A percentile compares a stretch with the other conserved stretches of the same genome.
These are phyloP conservation scores for Ferdinandea cuprea DNA, from an alignment of 2,888 invertebrate genomes.

Conservation along the genomic window DNA sequence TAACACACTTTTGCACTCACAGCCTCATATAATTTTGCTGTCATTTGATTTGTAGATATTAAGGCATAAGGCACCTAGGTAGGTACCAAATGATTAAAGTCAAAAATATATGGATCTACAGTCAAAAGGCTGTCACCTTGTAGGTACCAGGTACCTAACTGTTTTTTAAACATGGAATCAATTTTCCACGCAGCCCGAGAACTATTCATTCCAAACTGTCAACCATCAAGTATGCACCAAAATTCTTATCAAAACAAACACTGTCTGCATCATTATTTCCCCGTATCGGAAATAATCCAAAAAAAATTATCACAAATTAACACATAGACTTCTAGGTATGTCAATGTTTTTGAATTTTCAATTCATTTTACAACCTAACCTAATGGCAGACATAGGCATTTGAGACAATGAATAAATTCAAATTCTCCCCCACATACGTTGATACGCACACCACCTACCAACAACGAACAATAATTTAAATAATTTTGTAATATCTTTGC, in stretches of 20 bases:
- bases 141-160: no score
- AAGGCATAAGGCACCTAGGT: no score
- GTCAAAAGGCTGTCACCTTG: not conserved
- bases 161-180: no score
- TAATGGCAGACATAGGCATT: conserved; percentile 12
- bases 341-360: conserved; percentile 12
- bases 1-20: no score
- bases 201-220: not conserved
- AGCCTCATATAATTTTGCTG: no score
- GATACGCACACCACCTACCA: conserved; percentile 4
- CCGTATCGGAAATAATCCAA: conserved; percentile 6
- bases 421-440: not conserved
- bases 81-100: no score
- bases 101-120: no score
- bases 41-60: no score
- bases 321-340: no score
- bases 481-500: conserved; percentile 52
- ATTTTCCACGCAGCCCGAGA: not conserved
- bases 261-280: conserved; percentile 5
- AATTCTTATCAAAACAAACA: conserved; percentile 35
- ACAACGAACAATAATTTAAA: conserved; percentile 36
- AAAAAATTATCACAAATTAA: conserved; percentile 11
- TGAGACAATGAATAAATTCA: conserved; percentile 12
- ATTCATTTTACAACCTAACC: conserved; percentile 27
- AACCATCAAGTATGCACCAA: not conserved